phyloP scores from a whole-genome alignment of 2,797 vertebrate species.

The Enteromius argenteus region DNA sequence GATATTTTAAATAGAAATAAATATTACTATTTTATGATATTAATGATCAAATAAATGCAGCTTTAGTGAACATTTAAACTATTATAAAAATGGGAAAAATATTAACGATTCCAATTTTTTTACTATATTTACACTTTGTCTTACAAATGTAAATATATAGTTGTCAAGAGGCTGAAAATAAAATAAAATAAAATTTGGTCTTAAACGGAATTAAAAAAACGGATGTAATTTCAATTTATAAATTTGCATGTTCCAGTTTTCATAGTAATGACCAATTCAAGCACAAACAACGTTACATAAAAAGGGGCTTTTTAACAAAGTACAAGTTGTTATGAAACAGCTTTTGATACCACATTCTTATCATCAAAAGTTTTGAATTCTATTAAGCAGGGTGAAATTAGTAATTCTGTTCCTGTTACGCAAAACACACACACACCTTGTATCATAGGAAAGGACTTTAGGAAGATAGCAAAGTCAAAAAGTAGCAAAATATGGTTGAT shows the following conservation, averaged over 20 bases:
- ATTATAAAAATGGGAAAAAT: background rate
- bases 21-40: background rate
- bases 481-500: background rate
- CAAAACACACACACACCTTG: background rate
- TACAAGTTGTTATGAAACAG: background rate
- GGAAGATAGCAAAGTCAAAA: conserved; percentile 3
- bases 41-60: background rate
- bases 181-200: background rate
- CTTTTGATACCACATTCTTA: background rate
- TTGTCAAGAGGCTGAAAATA: background rate
- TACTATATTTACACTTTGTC: background rate
- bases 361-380: background rate
- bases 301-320: background rate
- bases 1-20: background rate
- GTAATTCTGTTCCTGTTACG: background rate
- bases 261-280: background rate
- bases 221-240: background rate
- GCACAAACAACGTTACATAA: background rate
- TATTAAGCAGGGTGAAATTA: background rate
- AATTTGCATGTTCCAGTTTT: background rate
- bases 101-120: background rate
- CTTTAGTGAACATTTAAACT: background rate
- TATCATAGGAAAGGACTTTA: background rate
- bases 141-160: background rate
- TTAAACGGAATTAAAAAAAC: background rate